phyloP scores from a whole-genome alignment of 2,888 invertebrate genomes.

The Dermolepida albohirtum region DNA sequence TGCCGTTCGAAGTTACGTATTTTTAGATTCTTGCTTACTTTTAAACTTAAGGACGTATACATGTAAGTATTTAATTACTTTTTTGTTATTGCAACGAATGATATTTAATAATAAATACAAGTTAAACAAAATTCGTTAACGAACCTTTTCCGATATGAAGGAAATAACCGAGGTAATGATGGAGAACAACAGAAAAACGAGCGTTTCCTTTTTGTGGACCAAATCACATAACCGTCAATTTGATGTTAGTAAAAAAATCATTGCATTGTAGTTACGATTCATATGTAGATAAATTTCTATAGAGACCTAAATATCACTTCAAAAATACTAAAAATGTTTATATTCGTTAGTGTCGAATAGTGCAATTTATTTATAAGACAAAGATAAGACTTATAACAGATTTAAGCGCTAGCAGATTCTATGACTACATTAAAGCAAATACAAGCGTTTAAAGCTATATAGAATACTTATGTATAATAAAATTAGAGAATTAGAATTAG shows the following conservation, averaged over 20 bases:
- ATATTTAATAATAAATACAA: neutral
- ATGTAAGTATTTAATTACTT: too few relatives aligned
- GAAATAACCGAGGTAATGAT: neutral
- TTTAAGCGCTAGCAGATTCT: too few relatives aligned
- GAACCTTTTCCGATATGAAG: conserved; percentile 5
- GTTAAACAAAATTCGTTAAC: neutral
- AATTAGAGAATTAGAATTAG: too few relatives aligned
- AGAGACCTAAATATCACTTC: conserved; percentile 17
- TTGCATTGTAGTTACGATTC: conserved; percentile 17
- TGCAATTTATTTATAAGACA: too few relatives aligned
- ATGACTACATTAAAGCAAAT: too few relatives aligned
- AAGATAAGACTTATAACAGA: too few relatives aligned
- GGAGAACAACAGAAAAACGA: conserved; percentile 10
- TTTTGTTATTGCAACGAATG: too few relatives aligned
- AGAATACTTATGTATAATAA: too few relatives aligned
- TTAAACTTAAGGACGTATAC: too few relatives aligned
- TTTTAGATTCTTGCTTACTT: too few relatives aligned
- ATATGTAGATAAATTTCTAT: conserved; percentile 12
- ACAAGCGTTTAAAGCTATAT: too few relatives aligned
- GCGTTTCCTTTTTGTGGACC: conserved; percentile 33
- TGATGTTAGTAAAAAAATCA: conserved; percentile 29
- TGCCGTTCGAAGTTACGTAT: too few relatives aligned
- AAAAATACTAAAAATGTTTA: neutral
- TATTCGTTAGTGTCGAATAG: neutral
- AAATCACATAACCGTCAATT: conserved; percentile 35